Evolutionary conservation across 92 coral and sea anemone genomes (phyloP).

Genomic region (Palythoa grandis): DNA sequence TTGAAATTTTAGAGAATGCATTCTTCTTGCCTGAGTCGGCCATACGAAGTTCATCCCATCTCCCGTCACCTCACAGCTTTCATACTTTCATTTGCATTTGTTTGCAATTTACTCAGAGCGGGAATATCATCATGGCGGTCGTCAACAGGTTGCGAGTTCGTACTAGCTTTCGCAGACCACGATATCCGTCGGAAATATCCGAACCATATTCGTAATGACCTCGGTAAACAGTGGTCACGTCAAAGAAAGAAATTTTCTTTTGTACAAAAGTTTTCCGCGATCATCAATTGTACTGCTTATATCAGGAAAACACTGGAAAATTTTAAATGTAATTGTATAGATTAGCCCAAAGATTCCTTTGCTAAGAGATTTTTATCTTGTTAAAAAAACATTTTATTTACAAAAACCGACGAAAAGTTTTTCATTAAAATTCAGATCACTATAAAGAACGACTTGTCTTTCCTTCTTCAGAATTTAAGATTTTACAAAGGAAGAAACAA

Average conservation of each 20-base stretch:
- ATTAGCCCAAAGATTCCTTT: no score
- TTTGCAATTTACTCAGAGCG: constrained; percentile 31
- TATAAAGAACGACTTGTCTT: no score
- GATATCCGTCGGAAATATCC: constrained; percentile 25
- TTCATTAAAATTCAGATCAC: no score
- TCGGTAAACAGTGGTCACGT: background rate
- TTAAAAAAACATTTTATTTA: no score
- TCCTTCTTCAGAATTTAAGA: no score
- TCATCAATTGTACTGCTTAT: background rate
- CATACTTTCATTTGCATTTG: constrained; percentile 45
- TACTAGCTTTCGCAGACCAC: constrained; percentile 1
- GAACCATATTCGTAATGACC: background rate
- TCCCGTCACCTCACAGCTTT: constrained; percentile 46
- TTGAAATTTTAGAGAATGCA: constrained; percentile 35
- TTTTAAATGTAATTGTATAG: no score
- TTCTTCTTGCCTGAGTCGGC: constrained; percentile 44
- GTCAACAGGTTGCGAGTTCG: constrained; percentile 6
- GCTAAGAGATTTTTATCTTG: no score
- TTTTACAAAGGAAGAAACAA: no score
- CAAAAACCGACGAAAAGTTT: no score
- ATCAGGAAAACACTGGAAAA: no score
- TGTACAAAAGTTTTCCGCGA: background rate
- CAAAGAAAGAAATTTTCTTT: background rate
- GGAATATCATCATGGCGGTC: constrained; percentile 48
- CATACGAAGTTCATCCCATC: constrained; percentile 51